Evolutionary conservation across 2,113 vertebrate species (phyloP).

Genomic region (Peromyscus leucopus): DNA sequence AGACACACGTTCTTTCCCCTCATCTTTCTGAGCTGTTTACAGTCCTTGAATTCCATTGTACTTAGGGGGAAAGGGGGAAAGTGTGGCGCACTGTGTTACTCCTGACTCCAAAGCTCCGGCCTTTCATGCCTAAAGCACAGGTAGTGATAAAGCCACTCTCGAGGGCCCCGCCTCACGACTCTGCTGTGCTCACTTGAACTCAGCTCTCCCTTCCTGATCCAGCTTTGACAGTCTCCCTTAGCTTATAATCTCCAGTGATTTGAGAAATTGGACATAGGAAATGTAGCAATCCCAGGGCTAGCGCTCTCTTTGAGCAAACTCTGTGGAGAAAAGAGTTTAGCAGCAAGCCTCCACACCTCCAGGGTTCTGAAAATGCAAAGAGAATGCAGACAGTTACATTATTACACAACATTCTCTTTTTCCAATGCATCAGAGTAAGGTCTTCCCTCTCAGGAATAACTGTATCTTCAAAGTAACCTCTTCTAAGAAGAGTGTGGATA

Average conservation of each 20-base stretch:
- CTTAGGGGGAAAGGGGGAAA: not conserved
- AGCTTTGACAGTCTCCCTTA: not conserved
- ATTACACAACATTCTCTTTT: not conserved
- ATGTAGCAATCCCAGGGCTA: not conserved
- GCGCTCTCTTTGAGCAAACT: not conserved
- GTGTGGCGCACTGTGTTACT: not conserved
- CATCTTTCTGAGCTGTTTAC: not conserved
- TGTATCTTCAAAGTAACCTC: not conserved
- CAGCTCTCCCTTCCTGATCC: not conserved
- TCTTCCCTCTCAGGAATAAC: not conserved
- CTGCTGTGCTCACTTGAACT: not conserved
- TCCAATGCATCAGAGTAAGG: not conserved
- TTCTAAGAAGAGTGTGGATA: not conserved
- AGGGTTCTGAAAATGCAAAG: not conserved
- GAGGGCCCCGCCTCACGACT: too few relatives aligned
- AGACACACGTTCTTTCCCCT: not conserved
- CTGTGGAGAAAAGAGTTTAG: not conserved
- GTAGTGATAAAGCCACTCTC: not conserved
- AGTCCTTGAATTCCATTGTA: not conserved
- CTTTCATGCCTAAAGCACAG: not conserved
- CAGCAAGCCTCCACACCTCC: not conserved
- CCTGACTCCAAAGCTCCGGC: not conserved
- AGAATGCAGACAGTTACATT: not conserved
- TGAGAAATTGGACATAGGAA: not conserved
- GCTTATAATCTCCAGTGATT: not conserved